Base-by-base conservation (phyloP, 2,113 vertebrate genomes). In the Mola mola region DNA sequence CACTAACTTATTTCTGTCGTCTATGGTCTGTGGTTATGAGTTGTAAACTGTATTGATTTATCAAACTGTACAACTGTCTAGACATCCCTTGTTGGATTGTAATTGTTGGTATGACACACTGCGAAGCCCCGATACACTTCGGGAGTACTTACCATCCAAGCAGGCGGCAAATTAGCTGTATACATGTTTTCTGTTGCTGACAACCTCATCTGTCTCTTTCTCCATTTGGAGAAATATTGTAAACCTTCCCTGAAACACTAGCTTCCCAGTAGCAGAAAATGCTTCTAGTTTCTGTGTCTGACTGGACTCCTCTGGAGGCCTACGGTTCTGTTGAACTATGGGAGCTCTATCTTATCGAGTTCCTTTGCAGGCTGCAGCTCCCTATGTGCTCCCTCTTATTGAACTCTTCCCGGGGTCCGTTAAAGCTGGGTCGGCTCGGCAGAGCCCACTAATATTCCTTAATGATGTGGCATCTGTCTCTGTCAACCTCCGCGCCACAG, bases 361-460 rank as follows among this genome's bases (percentile, higher is more conserved):
- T 67, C 60, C 70, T 83, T 64, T 10, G 46, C 66, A 75, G 80
- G 63, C 72, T 29, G 36, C 70, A 10, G 44, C 73, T 78, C 63
- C 62, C 63, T 64, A 37, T 67, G 78, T 81, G 62, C 79, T 77
- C 62, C 80, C 58, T 83, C 72, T 83, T 91, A 91, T 91, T 89
- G 89, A 89, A 89, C 86, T 86, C 70, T 87, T 89, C 87, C 87
- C 29, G 55, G 58, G 86, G 81, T 85, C 66, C 31, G 31, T 52
- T 66, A 83, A 85, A 74, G 80, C 65, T 19, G 78, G 66, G 85
- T 79, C 83, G 87, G 87, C 88, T 88, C 68, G 66, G 79, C 75
- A 64, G 82, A 88, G 81, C 83, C 88, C 87, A 88, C 91, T 93
- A 91, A 92, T 93, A 93, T 91, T 92, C 88, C 90, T 86, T 91